Evolutionary conservation across 2,888 invertebrate species (phyloP).

Genomic region (Nomada goodeniana): DNA sequence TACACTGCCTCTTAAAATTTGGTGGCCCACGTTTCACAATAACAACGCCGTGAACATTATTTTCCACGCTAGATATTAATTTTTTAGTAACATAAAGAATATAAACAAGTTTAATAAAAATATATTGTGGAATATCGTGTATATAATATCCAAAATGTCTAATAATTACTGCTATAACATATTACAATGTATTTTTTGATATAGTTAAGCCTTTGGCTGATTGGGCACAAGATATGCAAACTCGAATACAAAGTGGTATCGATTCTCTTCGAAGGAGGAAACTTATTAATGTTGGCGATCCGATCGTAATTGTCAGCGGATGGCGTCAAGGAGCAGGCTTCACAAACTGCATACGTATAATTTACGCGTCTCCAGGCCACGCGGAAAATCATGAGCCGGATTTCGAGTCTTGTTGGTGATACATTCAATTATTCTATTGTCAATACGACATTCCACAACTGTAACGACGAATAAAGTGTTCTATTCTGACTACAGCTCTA

Average conservation of each 20-base stretch:
- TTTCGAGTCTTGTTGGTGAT: constrained; percentile 68
- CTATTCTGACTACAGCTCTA: no score
- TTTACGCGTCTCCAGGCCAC: constrained; percentile 84
- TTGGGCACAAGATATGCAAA: constrained; percentile 87
- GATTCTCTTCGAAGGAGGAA: constrained; percentile 87
- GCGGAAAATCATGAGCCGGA: constrained; percentile 53
- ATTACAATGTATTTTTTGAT: background rate
- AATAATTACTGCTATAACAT: no score
- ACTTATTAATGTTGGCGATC: constrained; percentile 89
- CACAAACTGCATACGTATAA: constrained; percentile 89
- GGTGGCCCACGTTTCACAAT: no score
- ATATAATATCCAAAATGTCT: no score
- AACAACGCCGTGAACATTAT: no score
- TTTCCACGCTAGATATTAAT: no score
- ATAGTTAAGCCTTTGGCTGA: constrained; percentile 82
- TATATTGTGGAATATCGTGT: no score
- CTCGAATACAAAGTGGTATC: constrained; percentile 86
- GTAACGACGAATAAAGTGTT: background rate
- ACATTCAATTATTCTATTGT: background rate
- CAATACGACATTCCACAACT: background rate
- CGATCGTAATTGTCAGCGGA: constrained; percentile 90
- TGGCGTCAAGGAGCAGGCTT: constrained; percentile 89
- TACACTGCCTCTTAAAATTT: no score
- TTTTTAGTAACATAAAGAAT: background rate
- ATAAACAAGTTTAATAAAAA: background rate